Base-by-base conservation (phyloP, 2,113 vertebrate genomes). In the Entelurus aequoreus region DNA sequence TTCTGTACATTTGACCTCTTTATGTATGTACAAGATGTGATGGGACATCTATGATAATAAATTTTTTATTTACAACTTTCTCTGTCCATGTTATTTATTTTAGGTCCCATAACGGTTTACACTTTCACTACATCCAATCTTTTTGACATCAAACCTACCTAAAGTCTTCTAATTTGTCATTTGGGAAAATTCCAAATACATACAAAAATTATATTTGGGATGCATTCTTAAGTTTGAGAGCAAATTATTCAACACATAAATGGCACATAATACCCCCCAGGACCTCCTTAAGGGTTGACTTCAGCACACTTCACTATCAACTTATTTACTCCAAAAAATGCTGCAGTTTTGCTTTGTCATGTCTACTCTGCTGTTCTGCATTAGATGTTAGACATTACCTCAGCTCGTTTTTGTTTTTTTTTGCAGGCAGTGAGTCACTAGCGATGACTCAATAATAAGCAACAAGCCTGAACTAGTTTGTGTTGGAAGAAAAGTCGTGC, bases 21-120 rank as follows among this genome's bases (percentile, higher is more conserved):
- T 65, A 73, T 83, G 79, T 85, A 75, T 62, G 79, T 85, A 75
- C 60, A 80, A 76, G 64, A 82, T 71, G 65, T 83, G 82, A 83
- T 69, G 79, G 73, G 62, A 83, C 40, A 65, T 76, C 68, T 80
- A 70, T 72, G 63, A 66, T 68, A 88, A 86, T 85, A 83, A 79
- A 79, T 68, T 60, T 85, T 87, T 88, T 90, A 81, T 84, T 76
- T 75, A 80, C 58, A 6, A 48, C 6, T 9, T 48, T 8, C 15
- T 4, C 28, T 28, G 28, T 0, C 12, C 6, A 0, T 53, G n/a
- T 49, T 47, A 4, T 28, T 28, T 28, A 28, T 28, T 28, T 28
- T 28, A 28, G 28, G 2, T 28, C 28, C 28, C 28, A 28, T 2
- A 28, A 28, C 28, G 1, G 28, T 28, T 28, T 28, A 28, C 28